Percentiles rank a stretch among this genome's conserved stretches.
Evolutionary conservation across 2,797 vertebrate species (phyloP).

Genomic region (Cirrhinus molitorella): DNA sequence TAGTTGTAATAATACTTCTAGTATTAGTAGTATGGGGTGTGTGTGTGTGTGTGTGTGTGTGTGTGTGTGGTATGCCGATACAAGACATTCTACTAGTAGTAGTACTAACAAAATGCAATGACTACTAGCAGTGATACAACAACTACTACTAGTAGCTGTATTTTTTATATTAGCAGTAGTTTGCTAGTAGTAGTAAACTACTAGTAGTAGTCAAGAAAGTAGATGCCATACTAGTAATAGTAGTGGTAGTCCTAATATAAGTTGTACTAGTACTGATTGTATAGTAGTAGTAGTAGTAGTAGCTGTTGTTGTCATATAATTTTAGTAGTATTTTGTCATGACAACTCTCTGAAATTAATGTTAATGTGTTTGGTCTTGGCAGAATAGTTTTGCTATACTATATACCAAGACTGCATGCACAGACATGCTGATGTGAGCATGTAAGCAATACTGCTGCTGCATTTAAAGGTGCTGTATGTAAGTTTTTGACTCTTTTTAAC

Average conservation of each 20-base stretch:
- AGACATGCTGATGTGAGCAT: too few species aligned
- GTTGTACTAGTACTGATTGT: neutral
- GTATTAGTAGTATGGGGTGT: too few species aligned
- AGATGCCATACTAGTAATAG: neutral
- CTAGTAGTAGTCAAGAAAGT: neutral
- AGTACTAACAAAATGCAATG: neutral
- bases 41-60: too few species aligned
- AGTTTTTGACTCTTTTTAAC: too few species aligned
- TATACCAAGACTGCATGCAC: too few species aligned
- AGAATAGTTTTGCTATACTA: neutral
- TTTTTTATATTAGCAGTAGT: too few species aligned
- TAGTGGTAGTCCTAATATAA: neutral
- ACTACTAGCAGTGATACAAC: neutral
- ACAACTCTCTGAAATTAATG: neutral
- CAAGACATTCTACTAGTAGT: too few species aligned
- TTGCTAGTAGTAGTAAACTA: neutral
- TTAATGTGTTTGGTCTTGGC: neutral
- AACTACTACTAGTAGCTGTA: too few species aligned
- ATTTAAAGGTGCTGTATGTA: too few species aligned
- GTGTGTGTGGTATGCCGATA: too few species aligned
- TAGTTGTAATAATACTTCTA: neutral
- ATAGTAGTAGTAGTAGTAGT: neutral
- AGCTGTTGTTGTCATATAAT: neutral
- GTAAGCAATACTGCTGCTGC: neutral
- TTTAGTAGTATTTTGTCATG: neutral